Base-by-base conservation (phyloP, 1,140 invertebrate species). In the Drosophila ohnishii region DNA sequence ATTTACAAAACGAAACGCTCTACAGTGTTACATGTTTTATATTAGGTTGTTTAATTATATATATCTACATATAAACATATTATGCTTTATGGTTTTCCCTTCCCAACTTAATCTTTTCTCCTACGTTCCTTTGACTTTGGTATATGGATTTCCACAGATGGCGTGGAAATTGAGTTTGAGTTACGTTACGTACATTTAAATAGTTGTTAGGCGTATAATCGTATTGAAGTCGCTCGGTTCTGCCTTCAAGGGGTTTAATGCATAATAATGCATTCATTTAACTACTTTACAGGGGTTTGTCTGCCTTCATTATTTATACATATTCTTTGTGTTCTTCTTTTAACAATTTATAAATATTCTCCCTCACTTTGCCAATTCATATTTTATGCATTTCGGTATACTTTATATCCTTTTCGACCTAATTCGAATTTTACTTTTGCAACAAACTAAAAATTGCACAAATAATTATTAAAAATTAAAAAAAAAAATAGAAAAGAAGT, bases 41-140 rank as follows among this genome's bases (percentile, higher is more conserved):
- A 80, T 74, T 77, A 57, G 62, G 67, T 64, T 59, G 80, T 81
- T 78, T 76, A 86, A 75, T 75, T 61, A 83, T 80, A 87, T 83
- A 79, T 84, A 84, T 87, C 84, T 87, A 87, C 84, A 87, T 87
- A 88, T 88, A 80, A 88, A 88, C 84, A 88, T 88, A 82, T 58
- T 62, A 87, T 73, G 76, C 67, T 82, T 62, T 51, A 74, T 74
- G 63, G 51, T 73, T 71, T 67, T 72, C 25, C 67, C 57, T 62
- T 44, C 35, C 62, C 53, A 39, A 34, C 48, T 50, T 75, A 44
- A 35, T 50, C 35, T 35, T 55, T 82, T 79, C 58, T 67, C 25
- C 61, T 78, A 77, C 65, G 45, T 66, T 80, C 62, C 53, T 87
- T 83, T 78, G 80, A 88, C 84, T 88, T 88, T 88, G 84, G 84